A percentile compares a stretch with the other conserved stretches of the same genome.
phyloP scores from a whole-genome alignment of 2,113 vertebrate species.

The Xyrauchen texanus region DNA sequence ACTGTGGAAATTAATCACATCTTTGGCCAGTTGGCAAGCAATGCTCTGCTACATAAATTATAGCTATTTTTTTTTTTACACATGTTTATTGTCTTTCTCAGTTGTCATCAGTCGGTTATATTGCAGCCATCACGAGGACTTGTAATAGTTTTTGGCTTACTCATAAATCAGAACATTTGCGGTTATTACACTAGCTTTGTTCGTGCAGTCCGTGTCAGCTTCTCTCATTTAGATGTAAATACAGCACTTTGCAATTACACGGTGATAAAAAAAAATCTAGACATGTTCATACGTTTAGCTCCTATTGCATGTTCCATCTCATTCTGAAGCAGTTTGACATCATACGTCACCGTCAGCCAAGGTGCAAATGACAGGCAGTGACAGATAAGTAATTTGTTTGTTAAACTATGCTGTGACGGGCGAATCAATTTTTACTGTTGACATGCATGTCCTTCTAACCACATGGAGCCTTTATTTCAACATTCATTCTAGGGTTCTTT shows the following conservation, averaged over 20 bases:
- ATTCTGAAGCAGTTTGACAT: not conserved
- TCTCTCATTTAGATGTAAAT: slow-evolving; percentile 31
- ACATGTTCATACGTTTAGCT: not conserved
- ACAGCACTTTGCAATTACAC: not conserved
- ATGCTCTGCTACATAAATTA: slow-evolving; percentile 13
- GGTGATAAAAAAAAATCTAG: no score
- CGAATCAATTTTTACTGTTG: slow-evolving; percentile 20
- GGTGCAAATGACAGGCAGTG: not conserved
- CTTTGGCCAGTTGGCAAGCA: slow-evolving; percentile 9
- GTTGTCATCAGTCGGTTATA: slow-evolving; percentile 21
- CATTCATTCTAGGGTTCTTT: slow-evolving; percentile 10
- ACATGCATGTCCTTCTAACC: slow-evolving; percentile 18
- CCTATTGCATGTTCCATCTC: not conserved
- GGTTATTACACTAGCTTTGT: not conserved
- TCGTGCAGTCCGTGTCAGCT: not conserved
- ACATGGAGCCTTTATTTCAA: slow-evolving; percentile 12
- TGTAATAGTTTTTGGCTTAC: slow-evolving; percentile 38
- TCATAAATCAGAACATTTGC: slow-evolving; percentile 22
- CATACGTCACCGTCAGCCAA: slow-evolving; percentile 7
- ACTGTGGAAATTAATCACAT: not conserved
- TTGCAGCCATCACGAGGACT: slow-evolving; percentile 17
- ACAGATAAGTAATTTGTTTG: slow-evolving; percentile 26
- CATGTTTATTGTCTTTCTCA: slow-evolving; percentile 16
- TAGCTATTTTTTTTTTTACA: slow-evolving; percentile 1
- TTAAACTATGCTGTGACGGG: not conserved